Percentiles rank a stretch among this genome's conserved stretches.
phyloP scores from a whole-genome alignment of 92 coral and sea anemone species.

The Chrysogorgia sp. region DNA sequence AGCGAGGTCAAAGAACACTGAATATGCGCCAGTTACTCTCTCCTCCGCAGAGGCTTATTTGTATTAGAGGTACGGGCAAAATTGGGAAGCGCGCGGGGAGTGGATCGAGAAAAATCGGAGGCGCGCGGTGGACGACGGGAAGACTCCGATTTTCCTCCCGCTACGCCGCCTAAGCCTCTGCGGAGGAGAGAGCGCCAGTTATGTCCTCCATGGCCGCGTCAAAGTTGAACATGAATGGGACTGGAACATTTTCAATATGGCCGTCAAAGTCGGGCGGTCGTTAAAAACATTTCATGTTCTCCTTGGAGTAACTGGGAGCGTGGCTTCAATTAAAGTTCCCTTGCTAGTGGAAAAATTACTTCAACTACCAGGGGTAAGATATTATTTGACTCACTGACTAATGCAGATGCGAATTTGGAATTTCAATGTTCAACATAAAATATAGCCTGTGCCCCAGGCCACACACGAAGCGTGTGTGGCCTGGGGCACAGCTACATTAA shows the following conservation, averaged over 20 bases:
- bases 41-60: too few relatives aligned
- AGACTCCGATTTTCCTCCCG: background rate
- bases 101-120: too few relatives aligned
- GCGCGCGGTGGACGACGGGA: too few relatives aligned
- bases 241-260: conserved; percentile 4
- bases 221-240: background rate
- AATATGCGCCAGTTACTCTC: conserved; percentile 18
- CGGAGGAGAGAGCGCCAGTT: background rate
- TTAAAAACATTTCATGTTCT: conserved; percentile 56
- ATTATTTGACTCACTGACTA: background rate
- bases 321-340: conserved; percentile 74
- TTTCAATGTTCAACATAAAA: too few relatives aligned
- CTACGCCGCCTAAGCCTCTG: background rate
- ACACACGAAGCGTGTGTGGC: too few relatives aligned
- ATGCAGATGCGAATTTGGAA: background rate
- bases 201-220: conserved; percentile 11
- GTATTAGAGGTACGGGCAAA: too few relatives aligned
- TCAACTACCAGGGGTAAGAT: conserved; percentile 67
- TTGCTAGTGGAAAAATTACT: conserved; percentile 71
- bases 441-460: too few relatives aligned
- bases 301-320: conserved; percentile 96
- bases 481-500: too few relatives aligned
- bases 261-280: background rate
- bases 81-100: too few relatives aligned
- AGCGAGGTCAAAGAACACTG: conserved; percentile 35